phyloP scores from a whole-genome alignment of 2,113 vertebrate genomes.

The Felis chaus region DNA sequence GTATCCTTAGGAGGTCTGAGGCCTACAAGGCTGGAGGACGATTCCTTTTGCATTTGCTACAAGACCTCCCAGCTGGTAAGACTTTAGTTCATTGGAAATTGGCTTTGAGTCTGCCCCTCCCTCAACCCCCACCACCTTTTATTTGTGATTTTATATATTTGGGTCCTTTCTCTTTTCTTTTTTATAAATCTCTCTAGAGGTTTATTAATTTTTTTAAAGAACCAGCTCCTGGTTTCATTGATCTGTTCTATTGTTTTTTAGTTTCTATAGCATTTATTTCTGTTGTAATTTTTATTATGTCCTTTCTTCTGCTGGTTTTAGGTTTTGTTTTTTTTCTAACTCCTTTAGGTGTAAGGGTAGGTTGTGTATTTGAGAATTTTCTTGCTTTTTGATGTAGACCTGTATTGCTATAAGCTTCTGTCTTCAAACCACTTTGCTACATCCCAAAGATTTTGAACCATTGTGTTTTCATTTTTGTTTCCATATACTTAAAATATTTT shows the following conservation, averaged over 20 bases:
- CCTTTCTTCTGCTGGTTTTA: background rate
- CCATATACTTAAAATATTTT: background rate
- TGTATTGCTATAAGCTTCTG: background rate
- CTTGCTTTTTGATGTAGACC: background rate
- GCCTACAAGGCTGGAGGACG: background rate
- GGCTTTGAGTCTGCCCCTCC: no score
- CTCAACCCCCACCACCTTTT: no score
- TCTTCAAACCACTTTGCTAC: background rate
- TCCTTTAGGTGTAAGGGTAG: background rate
- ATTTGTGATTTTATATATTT: no score
- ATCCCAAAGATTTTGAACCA: background rate
- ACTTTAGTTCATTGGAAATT: no score
- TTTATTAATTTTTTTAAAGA: no score
- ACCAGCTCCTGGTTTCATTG: no score
- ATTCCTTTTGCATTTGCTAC: background rate
- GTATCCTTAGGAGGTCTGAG: background rate
- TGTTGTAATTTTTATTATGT: background rate
- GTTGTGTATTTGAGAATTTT: background rate
- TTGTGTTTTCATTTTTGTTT: background rate
- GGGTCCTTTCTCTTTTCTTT: no score
- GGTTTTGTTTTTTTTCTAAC: background rate
- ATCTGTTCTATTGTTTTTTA: background rate
- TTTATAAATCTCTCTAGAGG: no score
- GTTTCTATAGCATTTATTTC: background rate
- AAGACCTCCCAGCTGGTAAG: background rate